Evolutionary conservation across 2,113 vertebrate species (phyloP).

Genomic region (Rhinichthys klamathensis): DNA sequence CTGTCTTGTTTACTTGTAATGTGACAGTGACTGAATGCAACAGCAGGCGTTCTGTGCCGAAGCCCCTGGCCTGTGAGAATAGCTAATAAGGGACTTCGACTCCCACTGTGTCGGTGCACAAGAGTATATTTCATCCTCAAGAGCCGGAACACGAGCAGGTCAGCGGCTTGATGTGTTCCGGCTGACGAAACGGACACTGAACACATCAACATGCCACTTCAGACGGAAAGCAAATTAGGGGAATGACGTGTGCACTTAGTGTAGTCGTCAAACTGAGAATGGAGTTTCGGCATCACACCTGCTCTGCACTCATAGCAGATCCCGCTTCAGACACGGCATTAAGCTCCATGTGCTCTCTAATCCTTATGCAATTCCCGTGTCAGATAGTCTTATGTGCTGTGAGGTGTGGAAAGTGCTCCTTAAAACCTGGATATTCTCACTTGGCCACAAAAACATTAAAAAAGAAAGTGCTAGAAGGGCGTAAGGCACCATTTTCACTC

Average conservation of each 20-base stretch:
- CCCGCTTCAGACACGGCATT: slow-evolving; percentile 8
- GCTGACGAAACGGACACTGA: no score
- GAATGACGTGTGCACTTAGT: background rate
- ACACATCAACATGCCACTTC: background rate
- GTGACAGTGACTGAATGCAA: slow-evolving; percentile 44
- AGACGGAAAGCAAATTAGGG: background rate
- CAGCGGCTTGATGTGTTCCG: background rate
- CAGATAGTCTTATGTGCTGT: slow-evolving; percentile 47
- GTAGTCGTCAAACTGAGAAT: background rate
- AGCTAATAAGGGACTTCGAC: slow-evolving; percentile 20
- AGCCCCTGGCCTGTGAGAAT: slow-evolving; percentile 36
- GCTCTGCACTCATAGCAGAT: background rate
- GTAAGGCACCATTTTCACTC: slow-evolving; percentile 16
- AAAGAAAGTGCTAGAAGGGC: background rate
- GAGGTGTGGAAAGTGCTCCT: slow-evolving; percentile 34
- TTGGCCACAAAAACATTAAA: background rate
- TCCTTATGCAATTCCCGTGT: slow-evolving; percentile 31
- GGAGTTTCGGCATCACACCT: slow-evolving; percentile 15
- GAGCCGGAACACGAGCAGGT: background rate
- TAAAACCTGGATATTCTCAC: slow-evolving; percentile 46
- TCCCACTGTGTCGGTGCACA: slow-evolving; percentile 11
- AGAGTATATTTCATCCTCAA: background rate
- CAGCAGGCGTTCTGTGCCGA: slow-evolving; percentile 38
- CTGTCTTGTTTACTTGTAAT: slow-evolving; percentile 52
- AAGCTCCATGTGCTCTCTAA: slow-evolving; percentile 34